phyloP scores from a whole-genome alignment of 2,113 vertebrate species.

The Dasyurus viverrinus region DNA sequence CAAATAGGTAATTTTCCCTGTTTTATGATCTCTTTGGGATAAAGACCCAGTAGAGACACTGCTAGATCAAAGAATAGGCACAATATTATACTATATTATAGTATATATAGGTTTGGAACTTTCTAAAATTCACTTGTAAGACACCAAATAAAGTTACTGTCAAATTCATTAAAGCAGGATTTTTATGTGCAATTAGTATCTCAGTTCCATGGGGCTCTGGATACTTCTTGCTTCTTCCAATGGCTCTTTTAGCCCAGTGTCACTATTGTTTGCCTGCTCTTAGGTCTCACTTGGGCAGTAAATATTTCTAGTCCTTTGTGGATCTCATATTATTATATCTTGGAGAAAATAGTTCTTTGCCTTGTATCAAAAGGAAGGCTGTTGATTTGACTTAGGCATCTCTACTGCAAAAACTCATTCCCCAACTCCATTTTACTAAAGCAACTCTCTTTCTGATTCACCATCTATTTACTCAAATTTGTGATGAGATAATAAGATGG shows the following conservation, averaged over 20 bases:
- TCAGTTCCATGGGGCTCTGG: neutral
- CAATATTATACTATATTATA: too few relatives aligned
- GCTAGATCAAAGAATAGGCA: too few relatives aligned
- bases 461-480: neutral
- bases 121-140: neutral
- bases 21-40: too few relatives aligned
- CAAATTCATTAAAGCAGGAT: neutral
- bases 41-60: too few relatives aligned
- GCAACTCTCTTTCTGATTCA: neutral
- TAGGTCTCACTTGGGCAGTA: rapidly evolving
- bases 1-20: too few relatives aligned
- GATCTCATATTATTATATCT: neutral
- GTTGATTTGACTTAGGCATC: neutral
- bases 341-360: neutral
- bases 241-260: neutral
- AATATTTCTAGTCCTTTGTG: rapidly evolving
- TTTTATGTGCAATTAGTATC: neutral
- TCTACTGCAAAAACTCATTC: neutral
- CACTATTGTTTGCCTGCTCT: neutral
- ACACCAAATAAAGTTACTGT: neutral
- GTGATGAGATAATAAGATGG: neutral
- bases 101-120: neutral
- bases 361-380: neutral
- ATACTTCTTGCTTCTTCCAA: neutral
- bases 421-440: neutral